Percentiles rank a stretch among this genome's conserved stretches.
Evolutionary conservation across 2,888 invertebrate genomes (phyloP).

Genomic region (Drosophila gaucha): DNA sequence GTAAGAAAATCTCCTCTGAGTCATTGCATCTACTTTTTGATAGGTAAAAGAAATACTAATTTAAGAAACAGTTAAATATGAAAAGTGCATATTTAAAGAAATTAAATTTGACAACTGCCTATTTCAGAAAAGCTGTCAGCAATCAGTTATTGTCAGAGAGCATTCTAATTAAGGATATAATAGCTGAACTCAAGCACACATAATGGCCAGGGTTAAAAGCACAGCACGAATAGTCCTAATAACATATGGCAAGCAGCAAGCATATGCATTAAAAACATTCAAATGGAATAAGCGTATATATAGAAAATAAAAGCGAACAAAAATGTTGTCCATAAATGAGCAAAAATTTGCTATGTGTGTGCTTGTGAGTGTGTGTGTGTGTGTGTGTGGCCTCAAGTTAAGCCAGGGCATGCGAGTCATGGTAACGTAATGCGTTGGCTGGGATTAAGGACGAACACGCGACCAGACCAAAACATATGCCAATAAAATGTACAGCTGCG

Average conservation of each 20-base stretch:
- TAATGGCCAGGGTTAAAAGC: slow-evolving; percentile 16
- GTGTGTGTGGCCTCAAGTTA: slow-evolving; percentile 32
- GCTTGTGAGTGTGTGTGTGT: slow-evolving; percentile 9
- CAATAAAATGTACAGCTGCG: slow-evolving; percentile 37
- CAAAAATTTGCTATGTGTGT: slow-evolving; percentile 29
- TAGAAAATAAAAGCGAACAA: slow-evolving; percentile 39
- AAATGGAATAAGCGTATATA: slow-evolving; percentile 13
- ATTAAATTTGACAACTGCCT: no score
- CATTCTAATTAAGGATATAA: slow-evolving; percentile 5
- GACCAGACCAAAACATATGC: slow-evolving; percentile 56
- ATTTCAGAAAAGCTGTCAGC: neutral
- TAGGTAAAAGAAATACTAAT: no score
- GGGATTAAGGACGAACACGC: slow-evolving; percentile 63
- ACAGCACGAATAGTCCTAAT: slow-evolving; percentile 30
- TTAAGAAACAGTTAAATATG: neutral
- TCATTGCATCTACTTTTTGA: no score
- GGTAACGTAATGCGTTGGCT: slow-evolving; percentile 62
- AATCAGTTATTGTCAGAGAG: neutral
- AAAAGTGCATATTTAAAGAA: no score
- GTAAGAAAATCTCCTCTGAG: no score
- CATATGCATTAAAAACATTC: neutral
- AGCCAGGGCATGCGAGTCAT: slow-evolving; percentile 33
- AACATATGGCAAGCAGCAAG: slow-evolving; percentile 16
- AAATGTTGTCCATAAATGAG: slow-evolving; percentile 55
- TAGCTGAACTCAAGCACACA: neutral